These are phyloP conservation scores for Leptestheria dahalacensis DNA, from an alignment of 1,140 invertebrate species.

Conservation along the genomic window DNA sequence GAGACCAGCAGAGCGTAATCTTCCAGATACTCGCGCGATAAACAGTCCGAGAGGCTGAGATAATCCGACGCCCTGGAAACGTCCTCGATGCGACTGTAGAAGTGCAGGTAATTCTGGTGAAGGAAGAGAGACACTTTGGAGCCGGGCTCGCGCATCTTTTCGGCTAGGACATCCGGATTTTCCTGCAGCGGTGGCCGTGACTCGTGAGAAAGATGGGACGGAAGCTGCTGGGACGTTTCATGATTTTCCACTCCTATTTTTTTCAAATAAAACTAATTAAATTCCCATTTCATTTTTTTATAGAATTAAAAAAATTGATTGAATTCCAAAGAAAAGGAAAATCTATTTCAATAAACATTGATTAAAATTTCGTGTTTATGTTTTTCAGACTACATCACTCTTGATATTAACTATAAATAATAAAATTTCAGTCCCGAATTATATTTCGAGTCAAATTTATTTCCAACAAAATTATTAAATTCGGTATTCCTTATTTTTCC, in stretches of 20 bases:
- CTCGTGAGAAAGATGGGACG: not conserved
- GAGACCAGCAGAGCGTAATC: constrained; percentile 4
- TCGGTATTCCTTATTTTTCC: too few species aligned
- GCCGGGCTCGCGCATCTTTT: not conserved
- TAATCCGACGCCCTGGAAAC: not conserved
- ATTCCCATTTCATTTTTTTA: not conserved
- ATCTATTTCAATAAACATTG: too few species aligned
- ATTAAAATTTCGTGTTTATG: too few species aligned
- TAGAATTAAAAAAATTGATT: too few species aligned
- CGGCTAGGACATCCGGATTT: not conserved
- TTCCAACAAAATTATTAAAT: too few species aligned
- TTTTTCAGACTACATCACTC: too few species aligned
- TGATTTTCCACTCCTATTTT: not conserved
- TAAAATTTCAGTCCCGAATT: too few species aligned
- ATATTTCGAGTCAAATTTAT: too few species aligned
- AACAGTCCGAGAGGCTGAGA: not conserved
- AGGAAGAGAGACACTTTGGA: constrained; percentile 5
- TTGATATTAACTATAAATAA: too few species aligned
- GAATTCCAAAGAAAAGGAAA: not conserved
- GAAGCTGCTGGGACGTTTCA: not conserved
- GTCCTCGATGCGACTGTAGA: not conserved
- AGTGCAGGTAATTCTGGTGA: constrained; percentile 1
- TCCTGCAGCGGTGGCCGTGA: not conserved
- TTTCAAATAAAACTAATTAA: not conserved
- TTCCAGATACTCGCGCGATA: constrained; percentile 1